Evolutionary conservation across 2,113 vertebrate genomes (phyloP), one percentile per base, ranked within the genome.

Genomic region (Zosterops pallidus): DNA sequence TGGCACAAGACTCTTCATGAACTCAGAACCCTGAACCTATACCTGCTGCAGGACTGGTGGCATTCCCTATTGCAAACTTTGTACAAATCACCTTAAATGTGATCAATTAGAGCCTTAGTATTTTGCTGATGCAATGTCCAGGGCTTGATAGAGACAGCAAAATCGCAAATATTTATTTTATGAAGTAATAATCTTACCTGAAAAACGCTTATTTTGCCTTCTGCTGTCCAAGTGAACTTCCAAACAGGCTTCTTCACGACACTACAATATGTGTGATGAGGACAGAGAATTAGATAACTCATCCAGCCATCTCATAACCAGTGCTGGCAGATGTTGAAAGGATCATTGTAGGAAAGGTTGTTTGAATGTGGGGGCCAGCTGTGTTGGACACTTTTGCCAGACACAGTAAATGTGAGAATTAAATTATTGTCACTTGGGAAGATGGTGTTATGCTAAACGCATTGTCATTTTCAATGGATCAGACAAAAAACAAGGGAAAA

Each of bases 201-300:
- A 77, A 86, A 90, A 92, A 74, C 1, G 24, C 6, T 92, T 86
- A 46, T 86, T 96, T 81, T 95, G 91, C 55, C 62, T 92, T 55
- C 63, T 92, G 39, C 70, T 93, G n/a, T 92, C 87, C 49, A 96
- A 70, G 7, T 86, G 86, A 89, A 98, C 69, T 84, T 98, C 95
- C 71, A 98, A 83, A 49, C 93, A 92, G 78, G 88, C 83, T 63
- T 91, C 69, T 75, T 97, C 97, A 77, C 97, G 97, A 57, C 93
- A 92, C 97, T 98, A 26, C 5, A 67, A 88, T 5, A 72, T 71
- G 90, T 3, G 8, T 41, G 83, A 76, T 12, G 11, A 18, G 74
- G 44, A 75, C 39, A 83, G 53, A 87, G 24, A 86, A 65, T 85
- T 59, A 78, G 56, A 60, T 68, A 49, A 71, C 9, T 76, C 41